A percentile compares a stretch with the other conserved stretches of the same genome.
These are phyloP conservation scores for Leptarthrus brevirostris DNA, from an alignment of 2,888 invertebrate genomes.

Conservation along the genomic window DNA sequence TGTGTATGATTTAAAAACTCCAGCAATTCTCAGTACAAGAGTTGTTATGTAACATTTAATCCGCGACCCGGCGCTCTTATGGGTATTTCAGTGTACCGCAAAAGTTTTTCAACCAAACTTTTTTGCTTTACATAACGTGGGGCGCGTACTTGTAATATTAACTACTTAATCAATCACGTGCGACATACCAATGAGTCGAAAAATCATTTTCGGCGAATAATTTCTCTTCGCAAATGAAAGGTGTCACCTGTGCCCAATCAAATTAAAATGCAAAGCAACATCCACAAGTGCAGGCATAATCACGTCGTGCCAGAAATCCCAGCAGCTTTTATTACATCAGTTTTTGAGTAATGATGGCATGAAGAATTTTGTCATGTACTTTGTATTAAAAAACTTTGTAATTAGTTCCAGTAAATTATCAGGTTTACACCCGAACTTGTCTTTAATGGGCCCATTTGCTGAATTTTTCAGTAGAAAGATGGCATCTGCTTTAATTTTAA, in stretches of 20 bases:
- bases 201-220: slow-evolving; percentile 15
- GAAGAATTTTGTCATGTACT: slow-evolving; percentile 6
- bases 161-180: slow-evolving; percentile 19
- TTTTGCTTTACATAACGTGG: not conserved
- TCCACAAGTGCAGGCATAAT: not conserved
- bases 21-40: not conserved
- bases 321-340: not conserved
- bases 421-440: not conserved
- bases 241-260: slow-evolving; percentile 16
- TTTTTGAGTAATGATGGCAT: slow-evolving; percentile 1
- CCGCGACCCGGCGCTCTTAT: not conserved
- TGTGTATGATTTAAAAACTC: not conserved
- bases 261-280: slow-evolving; percentile 21
- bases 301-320: not conserved
- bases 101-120: not conserved
- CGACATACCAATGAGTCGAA: slow-evolving; percentile 27
- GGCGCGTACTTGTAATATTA: not conserved
- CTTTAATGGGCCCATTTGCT: not conserved
- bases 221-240: slow-evolving; percentile 19
- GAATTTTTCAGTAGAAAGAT: too few species aligned
- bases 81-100: not conserved
- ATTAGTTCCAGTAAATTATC: not conserved
- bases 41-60: not conserved
- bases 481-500: too few species aligned
- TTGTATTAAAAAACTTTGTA: not conserved